These are phyloP conservation scores for Phyllotreta striolata DNA, from an alignment of 2,888 invertebrate genomes.

Conservation along the genomic window DNA sequence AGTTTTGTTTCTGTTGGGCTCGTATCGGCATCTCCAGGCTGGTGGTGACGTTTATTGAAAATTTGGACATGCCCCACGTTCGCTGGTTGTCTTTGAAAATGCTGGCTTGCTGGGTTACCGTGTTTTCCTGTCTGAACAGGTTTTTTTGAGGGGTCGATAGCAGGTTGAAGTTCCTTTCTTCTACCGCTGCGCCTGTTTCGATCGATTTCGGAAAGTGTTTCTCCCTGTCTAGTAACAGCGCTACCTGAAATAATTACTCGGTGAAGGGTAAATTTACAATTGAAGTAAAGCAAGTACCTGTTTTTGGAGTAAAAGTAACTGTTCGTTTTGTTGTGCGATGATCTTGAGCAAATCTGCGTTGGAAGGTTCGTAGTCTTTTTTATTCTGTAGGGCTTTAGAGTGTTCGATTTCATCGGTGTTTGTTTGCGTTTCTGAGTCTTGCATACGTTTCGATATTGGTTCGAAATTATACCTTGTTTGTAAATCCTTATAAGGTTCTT, in stretches of 20 bases:
- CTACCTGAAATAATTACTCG: constrained; percentile 65
- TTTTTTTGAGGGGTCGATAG: constrained; percentile 45
- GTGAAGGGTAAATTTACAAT: not conserved
- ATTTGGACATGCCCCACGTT: constrained; percentile 62
- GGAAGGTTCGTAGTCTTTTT: constrained; percentile 62
- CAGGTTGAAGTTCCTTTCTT: constrained; percentile 1
- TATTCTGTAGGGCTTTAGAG: constrained; percentile 31
- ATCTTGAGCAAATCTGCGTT: constrained; percentile 70
- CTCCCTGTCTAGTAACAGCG: constrained; percentile 62
- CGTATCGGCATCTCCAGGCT: constrained; percentile 70
- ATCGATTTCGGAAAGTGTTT: constrained; percentile 49
- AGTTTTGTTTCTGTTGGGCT: constrained; percentile 41
- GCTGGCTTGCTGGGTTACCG: constrained; percentile 27
- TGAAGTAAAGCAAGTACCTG: constrained; percentile 54
- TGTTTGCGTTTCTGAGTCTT: constrained; percentile 39
- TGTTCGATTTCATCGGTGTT: constrained; percentile 14
- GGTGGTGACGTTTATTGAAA: constrained; percentile 77
- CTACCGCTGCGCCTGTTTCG: constrained; percentile 45
- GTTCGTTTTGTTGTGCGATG: constrained; percentile 69
- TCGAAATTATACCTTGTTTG: constrained; percentile 6
- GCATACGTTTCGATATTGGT: not conserved
- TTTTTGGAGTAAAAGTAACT: constrained; percentile 69
- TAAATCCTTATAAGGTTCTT: not conserved
- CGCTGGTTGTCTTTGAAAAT: constrained; percentile 49
- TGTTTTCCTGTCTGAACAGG: constrained; percentile 35